phyloP scores from a whole-genome alignment of 2,888 invertebrate species.

The Hydrotaea cyrtoneurina region DNA sequence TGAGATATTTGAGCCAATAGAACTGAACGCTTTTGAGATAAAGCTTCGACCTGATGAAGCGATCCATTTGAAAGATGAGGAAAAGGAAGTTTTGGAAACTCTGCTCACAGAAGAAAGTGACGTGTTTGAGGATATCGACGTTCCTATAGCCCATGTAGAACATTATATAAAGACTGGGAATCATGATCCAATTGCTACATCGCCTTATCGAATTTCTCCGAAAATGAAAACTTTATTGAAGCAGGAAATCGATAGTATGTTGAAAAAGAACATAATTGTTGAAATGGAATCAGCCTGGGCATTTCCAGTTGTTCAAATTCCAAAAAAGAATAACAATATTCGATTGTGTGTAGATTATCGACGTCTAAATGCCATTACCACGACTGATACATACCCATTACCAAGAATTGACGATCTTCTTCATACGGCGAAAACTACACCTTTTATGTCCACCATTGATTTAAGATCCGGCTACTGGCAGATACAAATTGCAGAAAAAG shows the following conservation, averaged over 20 bases:
- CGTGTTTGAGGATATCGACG: conserved; percentile 20
- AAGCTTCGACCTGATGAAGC: conserved; percentile 6
- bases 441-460: conserved; percentile 73
- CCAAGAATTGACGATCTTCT: conserved; percentile 77
- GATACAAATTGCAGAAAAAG: conserved; percentile 69
- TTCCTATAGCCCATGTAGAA: conserved; percentile 24
- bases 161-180: conserved; percentile 58
- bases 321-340: neutral
- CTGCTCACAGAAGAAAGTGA: conserved; percentile 9
- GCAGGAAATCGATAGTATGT: conserved; percentile 9
- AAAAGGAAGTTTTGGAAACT: neutral
- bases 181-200: conserved; percentile 71
- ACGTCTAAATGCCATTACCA: conserved; percentile 48
- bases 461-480: conserved; percentile 78
- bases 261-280: conserved; percentile 54
- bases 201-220: conserved; percentile 75
- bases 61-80: neutral
- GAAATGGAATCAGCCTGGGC: conserved; percentile 60
- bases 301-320: neutral
- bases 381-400: conserved; percentile 74
- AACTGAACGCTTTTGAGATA: conserved; percentile 4
- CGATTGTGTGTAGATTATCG: conserved; percentile 71
- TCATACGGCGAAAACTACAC: conserved; percentile 59
- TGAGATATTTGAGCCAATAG: neutral
- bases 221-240: conserved; percentile 35